Evolutionary conservation across 2,888 invertebrate species (phyloP).

Genomic region (Sericinus montela): DNA sequence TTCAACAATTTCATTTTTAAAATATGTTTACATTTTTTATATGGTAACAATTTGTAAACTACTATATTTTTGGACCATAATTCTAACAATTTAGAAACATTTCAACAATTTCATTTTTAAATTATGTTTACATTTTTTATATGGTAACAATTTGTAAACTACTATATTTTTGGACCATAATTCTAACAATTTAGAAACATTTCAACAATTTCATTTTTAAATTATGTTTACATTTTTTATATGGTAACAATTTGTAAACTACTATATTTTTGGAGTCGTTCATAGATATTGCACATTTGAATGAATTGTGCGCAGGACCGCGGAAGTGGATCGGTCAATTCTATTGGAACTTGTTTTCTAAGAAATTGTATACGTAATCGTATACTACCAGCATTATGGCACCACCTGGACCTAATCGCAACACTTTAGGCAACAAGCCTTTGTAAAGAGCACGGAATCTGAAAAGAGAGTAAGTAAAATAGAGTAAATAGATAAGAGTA

Average conservation of each 20-base stretch:
- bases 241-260: constrained; percentile 9
- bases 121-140: background rate
- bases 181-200: too few species aligned
- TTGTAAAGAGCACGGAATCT: constrained; percentile 94
- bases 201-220: too few species aligned
- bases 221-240: background rate
- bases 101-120: too few species aligned
- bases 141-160: too few species aligned
- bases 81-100: too few species aligned
- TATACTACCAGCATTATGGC: constrained; percentile 97
- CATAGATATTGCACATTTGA: constrained; percentile 8
- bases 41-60: too few species aligned
- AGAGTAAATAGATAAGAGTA: too few species aligned
- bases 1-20: too few species aligned
- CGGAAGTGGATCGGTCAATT: background rate
- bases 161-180: too few species aligned
- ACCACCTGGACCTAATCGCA: constrained; percentile 95
- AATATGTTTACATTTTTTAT: background rate
- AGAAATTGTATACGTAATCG: constrained; percentile 89
- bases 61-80: too few species aligned
- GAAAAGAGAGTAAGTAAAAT: constrained; percentile 50
- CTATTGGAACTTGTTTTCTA: constrained; percentile 71
- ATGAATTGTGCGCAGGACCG: too few species aligned
- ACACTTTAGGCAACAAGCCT: constrained; percentile 93
- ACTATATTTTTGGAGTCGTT: too few species aligned